A percentile compares a stretch with the other conserved stretches of the same genome.
These are phyloP conservation scores for Petaurus breviceps DNA, from an alignment of 2,113 vertebrate genomes.

Conservation along the genomic window DNA sequence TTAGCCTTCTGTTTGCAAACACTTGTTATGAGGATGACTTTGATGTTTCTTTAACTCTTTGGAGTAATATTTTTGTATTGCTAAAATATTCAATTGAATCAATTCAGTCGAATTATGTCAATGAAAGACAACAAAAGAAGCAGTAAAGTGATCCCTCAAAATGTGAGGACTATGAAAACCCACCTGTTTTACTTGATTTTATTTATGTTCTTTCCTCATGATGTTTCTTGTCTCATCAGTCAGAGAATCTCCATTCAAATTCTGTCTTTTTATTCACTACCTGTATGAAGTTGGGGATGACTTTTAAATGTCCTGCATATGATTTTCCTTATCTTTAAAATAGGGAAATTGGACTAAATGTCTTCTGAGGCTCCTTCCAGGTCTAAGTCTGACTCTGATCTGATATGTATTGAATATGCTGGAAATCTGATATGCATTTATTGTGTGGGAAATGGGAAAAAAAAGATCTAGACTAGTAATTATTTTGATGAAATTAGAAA, in stretches of 20 bases:
- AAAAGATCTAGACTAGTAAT: neutral
- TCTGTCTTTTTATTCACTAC: neutral
- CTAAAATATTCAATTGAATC: neutral
- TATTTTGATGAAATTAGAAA: neutral
- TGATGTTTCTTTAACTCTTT: neutral
- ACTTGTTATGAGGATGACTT: neutral
- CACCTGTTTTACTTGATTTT: neutral
- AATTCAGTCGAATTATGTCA: neutral
- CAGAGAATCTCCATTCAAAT: neutral
- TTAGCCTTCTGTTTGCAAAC: neutral
- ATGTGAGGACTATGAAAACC: neutral
- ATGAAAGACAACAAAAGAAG: neutral
- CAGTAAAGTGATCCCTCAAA: neutral
- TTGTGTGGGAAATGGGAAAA: slow-evolving; percentile 4
- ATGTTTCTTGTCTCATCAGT: neutral
- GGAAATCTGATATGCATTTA: neutral
- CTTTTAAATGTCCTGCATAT: neutral
- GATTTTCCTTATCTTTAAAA: neutral
- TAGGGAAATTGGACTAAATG: neutral
- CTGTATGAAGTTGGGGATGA: neutral
- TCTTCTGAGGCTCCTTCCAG: neutral
- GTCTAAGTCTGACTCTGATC: neutral
- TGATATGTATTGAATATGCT: too few relatives aligned
- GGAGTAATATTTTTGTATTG: neutral
- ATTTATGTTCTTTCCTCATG: neutral